Percentiles rank a stretch among this genome's conserved stretches.
phyloP scores from a whole-genome alignment of 2,113 vertebrate species.

The Dinomys branickii region DNA sequence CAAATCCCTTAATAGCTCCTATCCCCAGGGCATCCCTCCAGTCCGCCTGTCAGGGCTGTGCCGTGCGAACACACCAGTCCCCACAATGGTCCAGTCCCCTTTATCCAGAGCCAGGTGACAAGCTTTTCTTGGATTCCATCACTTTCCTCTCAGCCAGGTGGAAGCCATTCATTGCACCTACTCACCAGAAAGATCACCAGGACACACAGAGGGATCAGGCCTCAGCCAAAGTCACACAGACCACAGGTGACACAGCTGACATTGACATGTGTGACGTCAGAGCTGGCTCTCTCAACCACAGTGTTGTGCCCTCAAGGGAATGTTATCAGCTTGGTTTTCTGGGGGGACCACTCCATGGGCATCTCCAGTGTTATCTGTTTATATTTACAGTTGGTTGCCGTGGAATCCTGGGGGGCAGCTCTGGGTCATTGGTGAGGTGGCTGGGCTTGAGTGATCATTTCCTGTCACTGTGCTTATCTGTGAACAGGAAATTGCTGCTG shows the following conservation, averaged over 20 bases:
- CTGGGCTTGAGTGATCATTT: not conserved
- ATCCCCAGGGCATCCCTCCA: not conserved
- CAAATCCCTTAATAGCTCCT: not conserved
- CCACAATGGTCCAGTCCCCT: accelerated
- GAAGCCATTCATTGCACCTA: not conserved
- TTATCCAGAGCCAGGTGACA: not conserved
- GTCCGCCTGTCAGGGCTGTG: not conserved
- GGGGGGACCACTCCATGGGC: not conserved
- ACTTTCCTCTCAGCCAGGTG: not conserved
- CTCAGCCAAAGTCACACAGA: not conserved
- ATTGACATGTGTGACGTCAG: not conserved
- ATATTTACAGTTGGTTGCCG: not conserved
- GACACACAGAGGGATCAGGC: not conserved
- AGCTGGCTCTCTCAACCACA: not conserved
- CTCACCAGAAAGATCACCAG: not conserved
- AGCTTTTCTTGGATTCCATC: not conserved
- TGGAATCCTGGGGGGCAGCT: not conserved
- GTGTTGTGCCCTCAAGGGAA: accelerated
- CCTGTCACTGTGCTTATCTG: not conserved
- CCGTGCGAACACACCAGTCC: not conserved
- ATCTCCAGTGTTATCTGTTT: not conserved
- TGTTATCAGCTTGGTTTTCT: not conserved
- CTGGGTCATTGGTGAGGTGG: not conserved
- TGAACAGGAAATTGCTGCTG: not conserved
- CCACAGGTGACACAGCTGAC: not conserved